phyloP scores from a whole-genome alignment of 2,797 vertebrate species.

The Acridotheres tristis region DNA sequence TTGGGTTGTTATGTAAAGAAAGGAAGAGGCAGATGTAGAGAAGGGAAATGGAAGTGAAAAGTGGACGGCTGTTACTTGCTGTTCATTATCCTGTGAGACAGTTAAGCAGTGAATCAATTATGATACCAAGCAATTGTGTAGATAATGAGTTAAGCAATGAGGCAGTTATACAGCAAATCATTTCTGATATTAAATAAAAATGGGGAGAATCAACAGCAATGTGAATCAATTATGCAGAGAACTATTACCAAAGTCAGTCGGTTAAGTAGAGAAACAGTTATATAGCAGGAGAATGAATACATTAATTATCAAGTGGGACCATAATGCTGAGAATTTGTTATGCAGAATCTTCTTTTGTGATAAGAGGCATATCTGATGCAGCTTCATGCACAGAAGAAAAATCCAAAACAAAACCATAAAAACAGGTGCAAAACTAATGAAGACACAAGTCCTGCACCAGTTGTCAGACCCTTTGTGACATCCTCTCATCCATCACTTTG shows the following conservation, averaged over 20 bases:
- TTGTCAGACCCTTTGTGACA: neutral
- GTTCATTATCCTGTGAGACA: constrained; percentile 10
- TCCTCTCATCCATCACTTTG: neutral
- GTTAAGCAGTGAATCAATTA: constrained; percentile 46
- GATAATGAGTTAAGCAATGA: constrained; percentile 62
- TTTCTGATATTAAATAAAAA: constrained; percentile 64
- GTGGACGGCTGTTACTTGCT: neutral
- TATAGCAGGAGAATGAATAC: constrained; percentile 16
- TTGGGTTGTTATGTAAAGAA: neutral
- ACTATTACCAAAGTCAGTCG: constrained; percentile 32
- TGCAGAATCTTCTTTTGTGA: neutral
- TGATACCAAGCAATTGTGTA: constrained; percentile 18
- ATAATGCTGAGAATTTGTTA: constrained; percentile 41
- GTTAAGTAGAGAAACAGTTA: constrained; percentile 44
- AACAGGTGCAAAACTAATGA: neutral
- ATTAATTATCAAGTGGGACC: constrained; percentile 33
- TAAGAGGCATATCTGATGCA: constrained; percentile 1
- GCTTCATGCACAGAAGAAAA: neutral
- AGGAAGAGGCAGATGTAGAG: neutral
- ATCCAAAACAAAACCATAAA: neutral
- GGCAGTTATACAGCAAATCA: constrained; percentile 21
- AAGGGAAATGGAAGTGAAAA: neutral
- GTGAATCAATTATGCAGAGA: constrained; percentile 55
- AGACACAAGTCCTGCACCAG: neutral
- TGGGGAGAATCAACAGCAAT: constrained; percentile 52